Conservation (phyloP, 2,113 vertebrate species). For the Odocoileus hemionus region DNA sequence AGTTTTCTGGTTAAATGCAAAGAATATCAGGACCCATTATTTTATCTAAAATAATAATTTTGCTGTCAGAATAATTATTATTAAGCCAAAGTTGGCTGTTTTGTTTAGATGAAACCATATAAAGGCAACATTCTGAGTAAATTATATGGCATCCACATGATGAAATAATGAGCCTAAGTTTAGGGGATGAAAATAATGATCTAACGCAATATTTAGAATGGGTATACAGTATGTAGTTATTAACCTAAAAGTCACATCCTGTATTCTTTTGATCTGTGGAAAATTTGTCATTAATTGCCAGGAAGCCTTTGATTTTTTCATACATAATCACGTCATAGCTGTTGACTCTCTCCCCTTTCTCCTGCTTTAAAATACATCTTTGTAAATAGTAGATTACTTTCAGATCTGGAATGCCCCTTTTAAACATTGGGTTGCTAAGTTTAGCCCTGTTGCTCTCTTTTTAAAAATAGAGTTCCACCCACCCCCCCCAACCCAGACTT, state of each 20-base stretch:
- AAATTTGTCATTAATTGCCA: slow-evolving; percentile 66
- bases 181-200: slow-evolving; percentile 48
- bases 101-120: slow-evolving; percentile 50
- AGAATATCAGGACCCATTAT: slow-evolving; percentile 38
- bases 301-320: slow-evolving; percentile 71
- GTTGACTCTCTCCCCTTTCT: slow-evolving; percentile 50
- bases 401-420: slow-evolving; percentile 52
- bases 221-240: slow-evolving; percentile 64
- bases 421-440: slow-evolving; percentile 67
- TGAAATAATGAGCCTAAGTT: slow-evolving; percentile 68
- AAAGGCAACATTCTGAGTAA: slow-evolving; percentile 72
- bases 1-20: slow-evolving; percentile 41
- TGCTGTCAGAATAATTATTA: slow-evolving; percentile 40
- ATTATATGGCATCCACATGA: slow-evolving; percentile 59
- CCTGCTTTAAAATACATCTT: slow-evolving; percentile 42
- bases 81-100: slow-evolving; percentile 65
- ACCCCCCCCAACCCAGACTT: neutral
- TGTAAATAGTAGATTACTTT: slow-evolving; percentile 57
- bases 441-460: slow-evolving; percentile 52
- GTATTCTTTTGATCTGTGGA: slow-evolving; percentile 61
- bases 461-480: slow-evolving; percentile 40
- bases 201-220: slow-evolving; percentile 62
- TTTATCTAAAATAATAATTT: slow-evolving; percentile 59
- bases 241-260: slow-evolving; percentile 64
- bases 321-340: slow-evolving; percentile 52